Conservation (phyloP, 2,888 invertebrate genomes). For the Polymixis flavicincta region DNA sequence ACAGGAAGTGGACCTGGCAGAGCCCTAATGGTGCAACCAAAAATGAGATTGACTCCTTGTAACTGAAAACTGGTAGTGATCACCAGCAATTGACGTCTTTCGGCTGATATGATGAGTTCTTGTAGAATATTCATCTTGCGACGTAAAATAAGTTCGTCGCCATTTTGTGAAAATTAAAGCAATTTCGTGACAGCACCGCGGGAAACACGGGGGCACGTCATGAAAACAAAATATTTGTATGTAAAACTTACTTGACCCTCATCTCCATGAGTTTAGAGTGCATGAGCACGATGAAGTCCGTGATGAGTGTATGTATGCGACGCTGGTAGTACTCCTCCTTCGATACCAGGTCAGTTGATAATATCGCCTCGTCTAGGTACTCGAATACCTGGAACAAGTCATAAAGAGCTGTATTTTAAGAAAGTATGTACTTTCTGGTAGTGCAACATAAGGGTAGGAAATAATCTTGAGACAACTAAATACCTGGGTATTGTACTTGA, state of each 20-base stretch:
- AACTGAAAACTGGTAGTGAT: no score
- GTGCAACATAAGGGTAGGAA: no score
- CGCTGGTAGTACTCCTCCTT: constrained; percentile 95
- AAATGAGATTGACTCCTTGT: no score
- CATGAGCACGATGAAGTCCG: constrained; percentile 98
- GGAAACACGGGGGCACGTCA: neutral
- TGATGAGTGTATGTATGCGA: constrained; percentile 95
- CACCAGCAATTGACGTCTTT: no score
- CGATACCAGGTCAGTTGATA: constrained; percentile 93
- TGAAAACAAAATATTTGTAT: neutral
- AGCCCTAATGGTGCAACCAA: no score
- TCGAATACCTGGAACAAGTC: constrained; percentile 92
- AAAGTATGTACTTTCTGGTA: no score
- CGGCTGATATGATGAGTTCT: no score
- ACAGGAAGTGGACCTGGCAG: no score
- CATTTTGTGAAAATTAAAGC: neutral
- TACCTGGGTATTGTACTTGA: no score
- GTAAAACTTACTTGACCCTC: constrained; percentile 87
- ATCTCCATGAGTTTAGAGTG: constrained; percentile 94
- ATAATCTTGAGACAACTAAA: no score
- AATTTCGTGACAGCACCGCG: neutral
- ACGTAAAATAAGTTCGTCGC: neutral
- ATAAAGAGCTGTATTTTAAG: no score
- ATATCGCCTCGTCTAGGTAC: constrained; percentile 93
- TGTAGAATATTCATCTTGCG: neutral